A percentile compares a stretch with the other conserved stretches of the same genome.
phyloP scores from a whole-genome alignment of 2,113 vertebrate genomes.

The Loxodonta africana region DNA sequence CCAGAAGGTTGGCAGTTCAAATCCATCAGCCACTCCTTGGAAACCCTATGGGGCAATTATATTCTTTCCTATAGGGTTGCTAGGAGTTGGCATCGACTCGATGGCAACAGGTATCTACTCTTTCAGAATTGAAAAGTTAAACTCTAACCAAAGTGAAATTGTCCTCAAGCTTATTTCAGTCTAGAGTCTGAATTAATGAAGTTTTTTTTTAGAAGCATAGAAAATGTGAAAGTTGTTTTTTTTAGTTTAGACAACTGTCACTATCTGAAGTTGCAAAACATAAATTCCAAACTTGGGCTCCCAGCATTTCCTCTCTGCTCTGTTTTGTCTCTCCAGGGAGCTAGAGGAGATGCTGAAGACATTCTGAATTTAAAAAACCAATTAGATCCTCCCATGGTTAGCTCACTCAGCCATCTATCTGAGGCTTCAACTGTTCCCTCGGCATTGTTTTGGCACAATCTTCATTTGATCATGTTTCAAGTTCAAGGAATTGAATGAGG shows the following conservation, averaged over 20 bases:
- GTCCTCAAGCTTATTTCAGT: not conserved
- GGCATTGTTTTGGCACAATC: not conserved
- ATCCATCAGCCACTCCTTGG: no score
- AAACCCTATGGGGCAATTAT: no score
- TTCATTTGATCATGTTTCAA: not conserved
- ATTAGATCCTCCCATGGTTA: not conserved
- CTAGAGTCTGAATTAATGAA: not conserved
- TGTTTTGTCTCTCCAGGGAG: not conserved
- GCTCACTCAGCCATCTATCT: not conserved
- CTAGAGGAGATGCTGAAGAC: not conserved
- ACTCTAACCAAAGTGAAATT: not conserved
- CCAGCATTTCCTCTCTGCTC: not conserved
- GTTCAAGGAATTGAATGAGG: not conserved
- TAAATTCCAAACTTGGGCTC: not conserved
- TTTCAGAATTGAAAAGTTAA: not conserved
- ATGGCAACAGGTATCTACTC: not conserved
- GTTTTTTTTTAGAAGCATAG: conserved; percentile 15
- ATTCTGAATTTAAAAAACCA: not conserved
- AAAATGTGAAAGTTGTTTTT: not conserved
- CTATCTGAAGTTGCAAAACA: not conserved
- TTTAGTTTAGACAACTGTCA: not conserved
- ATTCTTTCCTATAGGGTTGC: no score
- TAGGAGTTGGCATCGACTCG: no score
- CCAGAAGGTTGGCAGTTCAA: no score
- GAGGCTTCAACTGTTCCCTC: not conserved